Evolutionary conservation across 2,888 invertebrate genomes (phyloP).

Genomic region (Isoperla grammatica): DNA sequence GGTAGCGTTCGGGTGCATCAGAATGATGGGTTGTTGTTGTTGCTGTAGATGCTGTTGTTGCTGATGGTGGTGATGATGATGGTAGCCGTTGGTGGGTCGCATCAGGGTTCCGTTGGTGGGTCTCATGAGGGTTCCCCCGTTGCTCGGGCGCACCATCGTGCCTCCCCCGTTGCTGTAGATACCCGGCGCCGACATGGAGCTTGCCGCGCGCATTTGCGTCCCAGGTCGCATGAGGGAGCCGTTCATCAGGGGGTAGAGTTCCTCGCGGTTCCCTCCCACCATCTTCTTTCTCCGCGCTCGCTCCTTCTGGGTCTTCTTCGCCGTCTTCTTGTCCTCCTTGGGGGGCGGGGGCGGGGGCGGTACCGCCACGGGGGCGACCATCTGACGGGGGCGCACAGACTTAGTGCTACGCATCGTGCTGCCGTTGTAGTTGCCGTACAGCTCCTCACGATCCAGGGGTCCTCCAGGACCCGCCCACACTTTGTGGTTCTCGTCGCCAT

Average conservation of each 20-base stretch:
- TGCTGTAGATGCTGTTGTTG: constrained; percentile 22
- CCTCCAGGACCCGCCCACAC: constrained; percentile 74
- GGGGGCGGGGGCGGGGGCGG: constrained; percentile 72
- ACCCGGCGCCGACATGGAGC: constrained; percentile 34
- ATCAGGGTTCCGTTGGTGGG: constrained; percentile 34
- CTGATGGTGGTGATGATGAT: constrained; percentile 35
- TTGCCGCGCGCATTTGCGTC: constrained; percentile 33
- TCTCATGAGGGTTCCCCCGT: constrained; percentile 33
- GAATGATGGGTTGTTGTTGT: constrained; percentile 39
- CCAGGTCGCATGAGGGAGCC: constrained; percentile 36
- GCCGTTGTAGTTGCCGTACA: constrained; percentile 61
- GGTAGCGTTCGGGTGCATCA: constrained; percentile 33
- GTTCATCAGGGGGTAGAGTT: constrained; percentile 53
- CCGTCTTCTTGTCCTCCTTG: constrained; percentile 57
- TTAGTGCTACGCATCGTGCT: constrained; percentile 49
- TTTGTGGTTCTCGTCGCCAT: constrained; percentile 91
- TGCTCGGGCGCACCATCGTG: too few relatives aligned
- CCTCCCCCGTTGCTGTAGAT: constrained; percentile 40
- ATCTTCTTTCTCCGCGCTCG: constrained; percentile 52
- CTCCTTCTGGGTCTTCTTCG: constrained; percentile 42
- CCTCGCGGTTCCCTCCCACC: constrained; percentile 53
- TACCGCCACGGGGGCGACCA: constrained; percentile 70
- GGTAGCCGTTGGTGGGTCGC: constrained; percentile 34
- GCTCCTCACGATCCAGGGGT: constrained; percentile 50
- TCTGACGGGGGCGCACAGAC: constrained; percentile 69